phyloP scores from a whole-genome alignment of 2,888 invertebrate species.

The Sarcophaga carnaria region DNA sequence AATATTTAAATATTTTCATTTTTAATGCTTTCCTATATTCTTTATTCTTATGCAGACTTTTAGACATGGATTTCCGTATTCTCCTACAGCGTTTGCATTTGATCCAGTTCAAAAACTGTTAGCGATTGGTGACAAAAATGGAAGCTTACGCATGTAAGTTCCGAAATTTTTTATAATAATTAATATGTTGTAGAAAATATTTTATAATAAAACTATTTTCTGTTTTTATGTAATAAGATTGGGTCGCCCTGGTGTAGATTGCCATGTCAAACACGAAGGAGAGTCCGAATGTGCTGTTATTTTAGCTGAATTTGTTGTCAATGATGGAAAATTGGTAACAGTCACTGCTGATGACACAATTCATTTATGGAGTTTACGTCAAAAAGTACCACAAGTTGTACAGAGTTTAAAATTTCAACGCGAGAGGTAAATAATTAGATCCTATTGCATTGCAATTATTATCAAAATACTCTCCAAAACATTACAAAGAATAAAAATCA shows the following conservation, averaged over 20 bases:
- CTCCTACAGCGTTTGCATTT: constrained; percentile 98
- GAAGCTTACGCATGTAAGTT: constrained; percentile 96
- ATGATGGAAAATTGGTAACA: constrained; percentile 98
- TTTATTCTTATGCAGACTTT: constrained; percentile 89
- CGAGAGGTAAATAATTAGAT: constrained; percentile 88
- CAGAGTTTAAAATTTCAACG: constrained; percentile 98
- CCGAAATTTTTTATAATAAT: background rate
- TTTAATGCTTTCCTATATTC: no score
- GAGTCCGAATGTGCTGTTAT: constrained; percentile 85
- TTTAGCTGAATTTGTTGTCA: constrained; percentile 96
- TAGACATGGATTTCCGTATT: constrained; percentile 99
- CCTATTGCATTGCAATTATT: background rate
- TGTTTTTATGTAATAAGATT: constrained; percentile 85
- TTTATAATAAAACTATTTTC: constrained; percentile 9
- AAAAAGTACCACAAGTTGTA: constrained; percentile 96
- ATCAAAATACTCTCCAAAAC: no score
- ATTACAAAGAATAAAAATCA: no score
- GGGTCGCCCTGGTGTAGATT: constrained; percentile 98
- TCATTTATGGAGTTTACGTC: constrained; percentile 98
- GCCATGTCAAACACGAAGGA: constrained; percentile 93
- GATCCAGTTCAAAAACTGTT: constrained; percentile 98
- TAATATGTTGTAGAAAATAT: background rate
- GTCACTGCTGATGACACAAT: constrained; percentile 97
- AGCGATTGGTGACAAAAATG: constrained; percentile 97
- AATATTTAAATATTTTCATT: no score